Conservation (phyloP, 2,797 vertebrate genomes). For the Adelosebastes latens region DNA sequence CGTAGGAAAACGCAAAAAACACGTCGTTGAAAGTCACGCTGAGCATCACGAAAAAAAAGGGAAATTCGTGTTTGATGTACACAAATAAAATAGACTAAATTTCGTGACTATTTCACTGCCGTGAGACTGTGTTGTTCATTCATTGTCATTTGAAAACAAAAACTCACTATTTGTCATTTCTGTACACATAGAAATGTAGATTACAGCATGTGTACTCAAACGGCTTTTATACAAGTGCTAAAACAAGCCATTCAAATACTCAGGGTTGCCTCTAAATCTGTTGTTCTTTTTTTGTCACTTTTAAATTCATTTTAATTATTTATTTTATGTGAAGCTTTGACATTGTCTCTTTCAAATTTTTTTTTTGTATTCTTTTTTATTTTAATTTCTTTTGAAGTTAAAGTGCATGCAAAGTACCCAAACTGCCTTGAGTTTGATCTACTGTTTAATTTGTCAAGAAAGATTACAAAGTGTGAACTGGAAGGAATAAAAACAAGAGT, state of each 20-base stretch:
- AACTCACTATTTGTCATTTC: background rate
- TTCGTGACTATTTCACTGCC: too few relatives aligned
- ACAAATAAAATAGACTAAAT: too few relatives aligned
- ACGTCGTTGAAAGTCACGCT: too few relatives aligned
- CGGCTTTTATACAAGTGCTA: background rate
- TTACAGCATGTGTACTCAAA: background rate
- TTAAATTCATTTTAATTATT: background rate
- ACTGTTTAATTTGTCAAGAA: background rate
- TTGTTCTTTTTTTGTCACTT: background rate
- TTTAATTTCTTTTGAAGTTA: background rate
- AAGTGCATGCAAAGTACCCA: background rate
- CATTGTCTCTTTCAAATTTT: background rate
- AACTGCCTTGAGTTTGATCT: background rate
- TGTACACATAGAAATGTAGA: background rate
- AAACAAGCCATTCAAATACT: background rate
- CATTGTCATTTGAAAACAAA: slow-evolving; percentile 4
- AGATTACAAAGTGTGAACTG: background rate
- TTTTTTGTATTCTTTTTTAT: background rate
- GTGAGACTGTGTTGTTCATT: background rate
- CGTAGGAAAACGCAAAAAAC: too few relatives aligned
- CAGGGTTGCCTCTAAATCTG: background rate
- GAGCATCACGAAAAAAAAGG: too few relatives aligned
- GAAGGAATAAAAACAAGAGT: background rate
- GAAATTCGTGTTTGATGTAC: too few relatives aligned
- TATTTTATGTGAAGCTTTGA: background rate